These are phyloP conservation scores for Limulus polyphemus DNA, from an alignment of 2,888 invertebrate genomes.

Conservation along the genomic window DNA sequence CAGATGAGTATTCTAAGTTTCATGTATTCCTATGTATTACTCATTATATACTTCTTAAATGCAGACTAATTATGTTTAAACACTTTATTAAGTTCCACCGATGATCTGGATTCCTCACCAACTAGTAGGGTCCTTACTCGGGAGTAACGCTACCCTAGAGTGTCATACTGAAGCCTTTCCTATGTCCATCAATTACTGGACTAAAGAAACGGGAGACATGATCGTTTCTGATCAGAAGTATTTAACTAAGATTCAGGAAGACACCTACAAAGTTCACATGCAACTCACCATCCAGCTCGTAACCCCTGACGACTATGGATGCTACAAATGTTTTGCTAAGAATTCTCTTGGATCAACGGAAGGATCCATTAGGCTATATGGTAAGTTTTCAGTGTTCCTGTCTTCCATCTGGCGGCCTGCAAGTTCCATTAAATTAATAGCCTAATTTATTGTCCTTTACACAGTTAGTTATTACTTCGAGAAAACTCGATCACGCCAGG, in stretches of 20 bases:
- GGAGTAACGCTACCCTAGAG: conserved; percentile 59
- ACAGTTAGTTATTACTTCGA: no score
- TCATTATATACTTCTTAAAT: no score
- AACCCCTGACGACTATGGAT: conserved; percentile 60
- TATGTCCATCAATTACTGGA: conserved; percentile 75
- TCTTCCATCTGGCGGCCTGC: no score
- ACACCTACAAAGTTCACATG: conserved; percentile 70
- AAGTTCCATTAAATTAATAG: no score
- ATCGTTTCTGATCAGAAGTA: conserved; percentile 49
- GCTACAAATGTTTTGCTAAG: conserved; percentile 30
- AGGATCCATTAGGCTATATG: conserved; percentile 28
- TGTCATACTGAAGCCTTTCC: conserved; percentile 79
- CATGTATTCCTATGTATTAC: no score
- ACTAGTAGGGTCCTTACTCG: conserved; percentile 62
- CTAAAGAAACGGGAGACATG: conserved; percentile 34
- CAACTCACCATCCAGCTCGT: conserved; percentile 62
- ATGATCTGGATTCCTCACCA: conserved; percentile 73
- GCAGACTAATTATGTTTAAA: no score
- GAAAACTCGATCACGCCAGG: no score
- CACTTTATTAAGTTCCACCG: conserved; percentile 53
- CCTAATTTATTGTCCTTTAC: no score
- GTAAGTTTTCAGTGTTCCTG: conserved; percentile 18
- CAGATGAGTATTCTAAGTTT: no score
- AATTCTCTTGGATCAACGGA: conserved; percentile 32
- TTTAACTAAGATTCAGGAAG: conserved; percentile 26